Evolutionary conservation across 2,888 invertebrate genomes (phyloP).

Genomic region (Sialis lutaria): DNA sequence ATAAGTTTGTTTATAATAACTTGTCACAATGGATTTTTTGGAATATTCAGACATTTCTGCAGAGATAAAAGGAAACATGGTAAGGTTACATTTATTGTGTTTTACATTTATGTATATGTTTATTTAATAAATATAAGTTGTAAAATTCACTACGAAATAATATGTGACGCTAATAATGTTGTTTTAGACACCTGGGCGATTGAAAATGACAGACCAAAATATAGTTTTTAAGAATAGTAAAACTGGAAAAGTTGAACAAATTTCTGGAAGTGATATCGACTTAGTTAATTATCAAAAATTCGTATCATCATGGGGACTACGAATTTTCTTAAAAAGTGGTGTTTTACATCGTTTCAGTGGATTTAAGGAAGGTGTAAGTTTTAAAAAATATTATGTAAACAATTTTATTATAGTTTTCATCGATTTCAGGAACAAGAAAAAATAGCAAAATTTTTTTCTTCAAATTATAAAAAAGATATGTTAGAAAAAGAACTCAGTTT

Average conservation of each 20-base stretch:
- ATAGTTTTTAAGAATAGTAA: conserved; percentile 89
- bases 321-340: conserved; percentile 81
- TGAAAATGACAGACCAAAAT: conserved; percentile 81
- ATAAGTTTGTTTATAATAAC: too few species aligned
- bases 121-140: conserved; percentile 4
- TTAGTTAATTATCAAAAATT: conserved; percentile 84
- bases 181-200: conserved; percentile 68
- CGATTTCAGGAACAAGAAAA: conserved; percentile 72
- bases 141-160: conserved; percentile 18
- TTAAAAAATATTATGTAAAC: neutral
- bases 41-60: conserved; percentile 75
- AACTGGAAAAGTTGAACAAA: conserved; percentile 91
- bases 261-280: conserved; percentile 70
- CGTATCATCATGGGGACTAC: conserved; percentile 75
- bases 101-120: neutral
- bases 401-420: conserved; percentile 3
- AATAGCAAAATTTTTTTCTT: conserved; percentile 72
- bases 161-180: conserved; percentile 8
- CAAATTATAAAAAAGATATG: conserved; percentile 70
- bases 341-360: conserved; percentile 82
- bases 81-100: conserved; percentile 27
- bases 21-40: conserved; percentile 51
- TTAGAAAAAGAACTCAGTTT: conserved; percentile 81
- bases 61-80: conserved; percentile 77
- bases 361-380: conserved; percentile 68